These are phyloP conservation scores for Phymastichus coffea DNA, from an alignment of 1,140 invertebrate genomes.

Conservation along the genomic window DNA sequence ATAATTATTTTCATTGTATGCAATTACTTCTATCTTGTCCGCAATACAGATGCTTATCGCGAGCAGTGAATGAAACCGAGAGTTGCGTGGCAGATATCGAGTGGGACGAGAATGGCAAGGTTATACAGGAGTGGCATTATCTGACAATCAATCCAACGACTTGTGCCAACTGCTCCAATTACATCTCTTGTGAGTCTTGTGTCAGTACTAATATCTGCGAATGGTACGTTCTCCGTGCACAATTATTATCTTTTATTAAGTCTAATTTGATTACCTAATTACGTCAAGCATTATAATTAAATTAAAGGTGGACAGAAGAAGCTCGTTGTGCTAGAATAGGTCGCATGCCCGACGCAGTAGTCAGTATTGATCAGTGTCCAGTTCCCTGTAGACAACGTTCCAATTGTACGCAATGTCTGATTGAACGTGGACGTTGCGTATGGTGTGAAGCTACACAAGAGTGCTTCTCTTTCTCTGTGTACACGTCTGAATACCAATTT, in stretches of 20 bases:
- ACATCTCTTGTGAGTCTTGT: constrained; percentile 81
- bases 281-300: too few species aligned
- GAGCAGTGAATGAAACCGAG: constrained; percentile 64
- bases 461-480: constrained; percentile 92
- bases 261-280: too few species aligned
- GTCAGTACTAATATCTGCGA: constrained; percentile 75
- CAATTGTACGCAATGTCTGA: constrained; percentile 80
- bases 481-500: constrained; percentile 91
- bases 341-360: constrained; percentile 66
- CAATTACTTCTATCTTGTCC: constrained; percentile 44
- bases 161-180: constrained; percentile 85
- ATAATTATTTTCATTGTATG: too few species aligned
- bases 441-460: constrained; percentile 91
- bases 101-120: constrained; percentile 39
- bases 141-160: constrained; percentile 76
- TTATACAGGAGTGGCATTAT: constrained; percentile 70
- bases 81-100: constrained; percentile 57
- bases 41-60: constrained; percentile 56
- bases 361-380: constrained; percentile 68
- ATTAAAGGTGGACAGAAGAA: constrained; percentile 67
- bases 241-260: background rate
- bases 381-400: constrained; percentile 71
- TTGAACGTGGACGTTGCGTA: constrained; percentile 83
- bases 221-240: constrained; percentile 55
- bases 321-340: constrained; percentile 79